Evolutionary conservation across 1,140 invertebrate genomes (phyloP).

Genomic region (Phocides pigmalion): DNA sequence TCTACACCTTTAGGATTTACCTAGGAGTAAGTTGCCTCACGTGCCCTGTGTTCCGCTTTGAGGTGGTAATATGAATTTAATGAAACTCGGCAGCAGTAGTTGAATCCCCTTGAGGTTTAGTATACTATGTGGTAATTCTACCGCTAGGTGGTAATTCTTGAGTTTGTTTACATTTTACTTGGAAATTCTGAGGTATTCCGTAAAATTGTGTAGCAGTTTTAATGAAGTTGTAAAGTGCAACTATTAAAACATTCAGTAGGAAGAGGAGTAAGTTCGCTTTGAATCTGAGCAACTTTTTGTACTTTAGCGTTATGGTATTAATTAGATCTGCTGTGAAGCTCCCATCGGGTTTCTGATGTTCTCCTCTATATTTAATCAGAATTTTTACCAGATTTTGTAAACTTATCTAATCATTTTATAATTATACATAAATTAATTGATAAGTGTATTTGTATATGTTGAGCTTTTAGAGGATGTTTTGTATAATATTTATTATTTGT

Average conservation of each 20-base stretch:
- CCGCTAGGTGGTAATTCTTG: constrained; percentile 17
- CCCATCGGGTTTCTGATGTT: too few relatives aligned
- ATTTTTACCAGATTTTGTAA: too few relatives aligned
- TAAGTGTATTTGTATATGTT: too few relatives aligned
- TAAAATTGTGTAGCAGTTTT: constrained; percentile 8
- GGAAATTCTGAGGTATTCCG: not conserved
- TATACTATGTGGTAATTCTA: not conserved
- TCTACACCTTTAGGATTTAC: constrained; percentile 3
- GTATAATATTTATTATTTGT: too few relatives aligned
- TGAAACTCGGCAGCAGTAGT: constrained; percentile 39
- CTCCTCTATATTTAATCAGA: too few relatives aligned
- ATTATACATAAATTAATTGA: too few relatives aligned
- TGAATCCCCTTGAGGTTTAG: constrained; percentile 18
- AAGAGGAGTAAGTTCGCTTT: too few relatives aligned
- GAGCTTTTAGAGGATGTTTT: too few relatives aligned
- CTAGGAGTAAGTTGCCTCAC: constrained; percentile 3
- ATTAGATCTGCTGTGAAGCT: too few relatives aligned
- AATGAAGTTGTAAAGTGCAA: not conserved
- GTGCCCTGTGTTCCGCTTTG: constrained; percentile 18
- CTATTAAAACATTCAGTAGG: not conserved
- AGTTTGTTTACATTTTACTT: constrained; percentile 11
- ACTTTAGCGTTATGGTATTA: too few relatives aligned
- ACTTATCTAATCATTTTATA: too few relatives aligned
- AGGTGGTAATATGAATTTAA: constrained; percentile 45
- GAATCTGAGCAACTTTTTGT: too few relatives aligned